phyloP scores from a whole-genome alignment of 2,888 invertebrate species.

The Hypsopygia costalis region DNA sequence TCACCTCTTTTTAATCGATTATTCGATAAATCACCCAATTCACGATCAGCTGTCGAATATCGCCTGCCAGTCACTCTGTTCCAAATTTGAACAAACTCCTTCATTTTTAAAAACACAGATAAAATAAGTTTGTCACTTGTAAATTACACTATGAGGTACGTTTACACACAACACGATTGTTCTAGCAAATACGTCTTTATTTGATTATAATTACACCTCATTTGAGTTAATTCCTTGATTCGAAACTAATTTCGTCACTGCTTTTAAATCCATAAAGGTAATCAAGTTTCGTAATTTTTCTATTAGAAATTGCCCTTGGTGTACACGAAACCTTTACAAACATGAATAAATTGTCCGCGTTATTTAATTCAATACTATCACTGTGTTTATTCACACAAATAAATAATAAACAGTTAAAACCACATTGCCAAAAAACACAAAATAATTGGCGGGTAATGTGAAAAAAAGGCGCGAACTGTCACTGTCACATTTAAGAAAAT shows the following conservation, averaged over 20 bases:
- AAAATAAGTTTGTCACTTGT: slow-evolving; percentile 16
- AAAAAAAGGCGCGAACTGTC: background rate
- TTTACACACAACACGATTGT: slow-evolving; percentile 16
- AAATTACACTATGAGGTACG: slow-evolving; percentile 14
- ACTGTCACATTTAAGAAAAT: background rate
- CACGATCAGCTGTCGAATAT: slow-evolving; percentile 67
- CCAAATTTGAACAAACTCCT: slow-evolving; percentile 83
- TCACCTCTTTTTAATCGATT: slow-evolving; percentile 51
- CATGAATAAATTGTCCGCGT: background rate
- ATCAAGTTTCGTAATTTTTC: slow-evolving; percentile 16
- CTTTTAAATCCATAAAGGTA: slow-evolving; percentile 1
- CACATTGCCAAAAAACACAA: too few relatives aligned
- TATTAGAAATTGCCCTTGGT: slow-evolving; percentile 6
- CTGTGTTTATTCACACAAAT: background rate
- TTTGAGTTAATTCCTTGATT: slow-evolving; percentile 8
- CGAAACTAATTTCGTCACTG: slow-evolving; percentile 8
- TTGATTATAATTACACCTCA: slow-evolving; percentile 27
- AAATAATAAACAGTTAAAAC: background rate
- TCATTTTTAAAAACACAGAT: slow-evolving; percentile 66
- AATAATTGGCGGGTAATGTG: background rate
- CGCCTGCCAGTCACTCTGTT: slow-evolving; percentile 71
- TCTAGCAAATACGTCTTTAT: slow-evolving; percentile 21
- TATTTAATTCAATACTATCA: background rate
- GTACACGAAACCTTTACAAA: background rate
- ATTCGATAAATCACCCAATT: slow-evolving; percentile 50